Conservation (phyloP, 2,888 invertebrate genomes). For the Philaethria dido region DNA sequence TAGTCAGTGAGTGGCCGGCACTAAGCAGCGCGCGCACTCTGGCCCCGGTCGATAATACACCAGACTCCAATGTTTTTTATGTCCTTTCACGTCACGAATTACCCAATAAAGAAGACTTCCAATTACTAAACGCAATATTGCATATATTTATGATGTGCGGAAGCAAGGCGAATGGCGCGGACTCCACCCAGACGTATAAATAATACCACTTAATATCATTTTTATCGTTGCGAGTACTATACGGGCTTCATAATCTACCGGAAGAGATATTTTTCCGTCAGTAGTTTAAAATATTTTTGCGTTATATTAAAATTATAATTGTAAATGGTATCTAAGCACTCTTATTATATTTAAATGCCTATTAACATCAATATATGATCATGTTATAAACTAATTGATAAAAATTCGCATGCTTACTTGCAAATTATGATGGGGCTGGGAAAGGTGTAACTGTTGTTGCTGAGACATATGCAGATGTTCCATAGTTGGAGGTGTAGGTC, state of each 20-base stretch:
- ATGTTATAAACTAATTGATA: not conserved
- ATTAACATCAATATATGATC: not conserved
- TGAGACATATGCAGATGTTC: conserved; percentile 92
- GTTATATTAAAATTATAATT: conserved; percentile 27
- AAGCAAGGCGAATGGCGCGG: conserved; percentile 32
- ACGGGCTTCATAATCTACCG: conserved; percentile 22
- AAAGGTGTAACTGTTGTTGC: conserved; percentile 94
- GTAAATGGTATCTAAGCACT: not conserved
- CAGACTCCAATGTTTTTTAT: conserved; percentile 82
- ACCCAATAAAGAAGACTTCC: conserved; percentile 71
- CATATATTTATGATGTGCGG: conserved; percentile 52
- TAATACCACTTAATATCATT: conserved; percentile 33
- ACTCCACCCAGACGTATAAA: conserved; percentile 38
- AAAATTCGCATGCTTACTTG: conserved; percentile 85
- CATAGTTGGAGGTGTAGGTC: conserved; percentile 67
- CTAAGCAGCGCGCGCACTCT: conserved; percentile 69
- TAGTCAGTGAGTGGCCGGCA: conserved; percentile 41
- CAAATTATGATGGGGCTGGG: conserved; percentile 91
- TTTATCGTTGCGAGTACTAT: conserved; percentile 21
- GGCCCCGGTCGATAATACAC: conserved; percentile 77
- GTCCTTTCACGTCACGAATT: conserved; percentile 76
- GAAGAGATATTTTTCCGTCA: conserved; percentile 29
- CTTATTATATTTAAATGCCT: not conserved
- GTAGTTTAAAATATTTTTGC: conserved; percentile 25
- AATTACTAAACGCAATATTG: conserved; percentile 64